phyloP scores from a whole-genome alignment of 2,113 vertebrate genomes.

The Chlorodrepanis virens region DNA sequence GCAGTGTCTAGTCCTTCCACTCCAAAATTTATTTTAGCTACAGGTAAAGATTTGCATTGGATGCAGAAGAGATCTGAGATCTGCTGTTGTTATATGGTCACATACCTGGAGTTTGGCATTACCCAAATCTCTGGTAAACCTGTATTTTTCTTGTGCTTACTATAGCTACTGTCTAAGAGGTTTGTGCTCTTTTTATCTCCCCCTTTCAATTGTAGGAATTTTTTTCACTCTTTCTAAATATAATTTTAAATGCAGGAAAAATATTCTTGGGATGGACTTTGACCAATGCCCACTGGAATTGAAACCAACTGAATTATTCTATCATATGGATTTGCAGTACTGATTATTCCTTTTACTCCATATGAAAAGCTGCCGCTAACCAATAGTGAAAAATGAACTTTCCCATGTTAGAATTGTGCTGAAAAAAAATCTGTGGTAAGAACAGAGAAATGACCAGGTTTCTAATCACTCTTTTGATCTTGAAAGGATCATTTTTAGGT shows the following conservation, averaged over 20 bases:
- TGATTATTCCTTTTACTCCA: neutral
- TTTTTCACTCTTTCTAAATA: neutral
- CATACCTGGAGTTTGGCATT: neutral
- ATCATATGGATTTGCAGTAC: neutral
- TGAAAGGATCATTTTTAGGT: neutral
- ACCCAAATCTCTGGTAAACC: neutral
- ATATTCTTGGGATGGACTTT: neutral
- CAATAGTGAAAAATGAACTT: neutral
- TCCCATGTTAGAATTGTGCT: neutral
- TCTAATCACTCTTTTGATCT: neutral
- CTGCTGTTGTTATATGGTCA: neutral
- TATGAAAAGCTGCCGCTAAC: neutral
- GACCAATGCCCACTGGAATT: neutral
- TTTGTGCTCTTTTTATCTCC: neutral
- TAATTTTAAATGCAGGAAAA: neutral
- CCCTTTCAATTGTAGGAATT: neutral
- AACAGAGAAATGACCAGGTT: neutral
- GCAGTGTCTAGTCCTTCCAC: neutral
- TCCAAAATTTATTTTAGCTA: neutral
- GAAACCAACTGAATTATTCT: neutral
- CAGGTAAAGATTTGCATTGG: neutral
- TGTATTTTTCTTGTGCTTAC: neutral
- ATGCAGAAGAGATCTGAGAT: neutral
- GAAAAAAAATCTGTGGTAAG: neutral
- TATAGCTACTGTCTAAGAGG: neutral